phyloP scores from a whole-genome alignment of 2,113 vertebrate genomes.

The Gopherus flavomarginatus region DNA sequence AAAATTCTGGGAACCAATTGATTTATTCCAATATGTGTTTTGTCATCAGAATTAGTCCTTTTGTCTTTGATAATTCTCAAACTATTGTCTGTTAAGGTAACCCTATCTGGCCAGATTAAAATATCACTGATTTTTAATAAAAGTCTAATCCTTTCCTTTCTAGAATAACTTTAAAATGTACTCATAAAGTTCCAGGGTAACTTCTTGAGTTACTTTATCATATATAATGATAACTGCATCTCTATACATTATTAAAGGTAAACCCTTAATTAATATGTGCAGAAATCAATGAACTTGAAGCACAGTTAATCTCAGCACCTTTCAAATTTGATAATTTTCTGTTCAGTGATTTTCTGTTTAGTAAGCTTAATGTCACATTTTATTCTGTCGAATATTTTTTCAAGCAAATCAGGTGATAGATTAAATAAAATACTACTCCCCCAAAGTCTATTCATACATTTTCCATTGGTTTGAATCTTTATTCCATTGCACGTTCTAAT shows the following conservation, averaged over 20 bases:
- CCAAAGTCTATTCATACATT: background rate
- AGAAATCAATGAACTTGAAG: background rate
- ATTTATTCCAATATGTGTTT: rapidly evolving
- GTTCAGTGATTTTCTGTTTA: constrained; percentile 23
- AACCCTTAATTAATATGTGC: background rate
- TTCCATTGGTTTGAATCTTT: background rate
- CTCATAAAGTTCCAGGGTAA: background rate
- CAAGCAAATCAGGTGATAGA: background rate
- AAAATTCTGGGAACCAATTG: rapidly evolving
- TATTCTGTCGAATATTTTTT: background rate
- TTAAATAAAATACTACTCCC: background rate
- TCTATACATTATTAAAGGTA: background rate
- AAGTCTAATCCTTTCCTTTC: background rate
- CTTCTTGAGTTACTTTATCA: background rate
- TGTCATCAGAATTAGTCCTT: background rate
- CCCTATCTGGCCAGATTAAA: background rate
- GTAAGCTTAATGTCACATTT: background rate
- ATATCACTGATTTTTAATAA: background rate
- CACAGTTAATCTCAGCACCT: background rate
- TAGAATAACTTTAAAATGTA: background rate
- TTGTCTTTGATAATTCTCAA: background rate
- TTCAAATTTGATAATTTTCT: constrained; percentile 1
- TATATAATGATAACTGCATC: background rate
- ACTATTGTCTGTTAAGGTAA: rapidly evolving
- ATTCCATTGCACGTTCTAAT: background rate